phyloP scores from a whole-genome alignment of 2,888 invertebrate genomes.

The Campoplex nolae region DNA sequence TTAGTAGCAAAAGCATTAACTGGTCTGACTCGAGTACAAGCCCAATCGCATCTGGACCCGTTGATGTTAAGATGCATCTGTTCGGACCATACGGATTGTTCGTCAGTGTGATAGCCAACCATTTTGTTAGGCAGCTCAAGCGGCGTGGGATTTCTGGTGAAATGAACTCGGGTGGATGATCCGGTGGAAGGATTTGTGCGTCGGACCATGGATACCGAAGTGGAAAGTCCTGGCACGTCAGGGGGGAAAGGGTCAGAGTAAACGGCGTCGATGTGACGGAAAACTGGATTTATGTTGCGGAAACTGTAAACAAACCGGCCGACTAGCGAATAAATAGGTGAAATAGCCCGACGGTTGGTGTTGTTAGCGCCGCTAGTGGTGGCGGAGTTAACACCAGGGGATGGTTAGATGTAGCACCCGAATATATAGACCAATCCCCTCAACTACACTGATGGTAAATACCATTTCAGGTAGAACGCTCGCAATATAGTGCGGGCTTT shows the following conservation, averaged over 20 bases:
- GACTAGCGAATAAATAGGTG: conserved; percentile 71
- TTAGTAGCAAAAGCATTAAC: neutral
- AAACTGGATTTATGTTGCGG: conserved; percentile 78
- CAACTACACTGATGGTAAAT: conserved; percentile 12
- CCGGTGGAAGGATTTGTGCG: conserved; percentile 24
- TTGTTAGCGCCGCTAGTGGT: conserved; percentile 51
- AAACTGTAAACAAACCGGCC: conserved; percentile 77
- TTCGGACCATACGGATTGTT: neutral
- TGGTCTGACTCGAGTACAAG: neutral
- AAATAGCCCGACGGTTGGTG: conserved; percentile 68
- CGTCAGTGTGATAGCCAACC: conserved; percentile 1
- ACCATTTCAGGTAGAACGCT: conserved; percentile 21
- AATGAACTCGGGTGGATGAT: conserved; percentile 36
- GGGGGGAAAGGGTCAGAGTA: conserved; percentile 61
- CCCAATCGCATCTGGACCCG: neutral
- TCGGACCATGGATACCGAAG: conserved; percentile 36
- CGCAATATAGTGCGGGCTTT: neutral
- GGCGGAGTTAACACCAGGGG: conserved; percentile 35
- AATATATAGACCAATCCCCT: neutral
- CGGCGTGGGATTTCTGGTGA: conserved; percentile 35
- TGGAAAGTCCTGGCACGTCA: conserved; percentile 32
- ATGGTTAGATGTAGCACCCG: conserved; percentile 1
- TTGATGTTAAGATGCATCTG: neutral
- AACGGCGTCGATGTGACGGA: conserved; percentile 77
- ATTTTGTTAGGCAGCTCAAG: conserved; percentile 23